phyloP scores from a whole-genome alignment of 2,888 invertebrate genomes.

The Neoascia interrupta region DNA sequence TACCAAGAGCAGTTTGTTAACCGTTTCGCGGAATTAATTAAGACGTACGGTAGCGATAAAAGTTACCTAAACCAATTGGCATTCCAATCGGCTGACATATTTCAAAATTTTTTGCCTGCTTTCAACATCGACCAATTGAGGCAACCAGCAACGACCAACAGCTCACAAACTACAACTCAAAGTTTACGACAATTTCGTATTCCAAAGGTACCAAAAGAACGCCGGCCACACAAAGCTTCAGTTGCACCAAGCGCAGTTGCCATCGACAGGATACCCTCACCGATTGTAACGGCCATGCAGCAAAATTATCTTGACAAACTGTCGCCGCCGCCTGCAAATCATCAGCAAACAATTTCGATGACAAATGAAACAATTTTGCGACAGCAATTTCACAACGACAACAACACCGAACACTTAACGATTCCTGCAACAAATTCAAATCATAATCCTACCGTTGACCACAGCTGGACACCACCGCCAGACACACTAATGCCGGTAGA shows the following conservation, averaged over 20 bases:
- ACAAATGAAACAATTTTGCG: too few species aligned
- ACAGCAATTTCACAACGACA: too few species aligned
- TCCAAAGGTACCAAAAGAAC: conserved; percentile 72
- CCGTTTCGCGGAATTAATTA: conserved; percentile 45
- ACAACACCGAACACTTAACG: too few species aligned
- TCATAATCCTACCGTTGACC: neutral
- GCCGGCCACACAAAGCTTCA: too few species aligned
- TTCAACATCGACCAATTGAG: neutral
- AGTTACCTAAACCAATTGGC: conserved; percentile 4
- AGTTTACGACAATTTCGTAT: conserved; percentile 77
- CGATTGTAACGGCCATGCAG: conserved; percentile 46
- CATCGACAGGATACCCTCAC: conserved; percentile 55
- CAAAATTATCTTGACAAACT: too few species aligned
- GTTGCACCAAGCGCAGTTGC: conserved; percentile 27
- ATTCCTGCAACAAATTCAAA: neutral
- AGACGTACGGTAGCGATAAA: conserved; percentile 19
- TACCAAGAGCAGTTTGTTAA: conserved; percentile 42
- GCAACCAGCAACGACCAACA: neutral
- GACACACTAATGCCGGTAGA: conserved; percentile 5
- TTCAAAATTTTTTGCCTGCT: conserved; percentile 5
- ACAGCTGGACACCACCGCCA: neutral
- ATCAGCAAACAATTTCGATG: too few species aligned
- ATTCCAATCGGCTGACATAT: conserved; percentile 9
- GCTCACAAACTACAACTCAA: conserved; percentile 70
- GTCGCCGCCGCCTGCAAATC: too few species aligned